Base-by-base conservation (phyloP, 2,113 vertebrate genomes). In the Salvator merianae region DNA sequence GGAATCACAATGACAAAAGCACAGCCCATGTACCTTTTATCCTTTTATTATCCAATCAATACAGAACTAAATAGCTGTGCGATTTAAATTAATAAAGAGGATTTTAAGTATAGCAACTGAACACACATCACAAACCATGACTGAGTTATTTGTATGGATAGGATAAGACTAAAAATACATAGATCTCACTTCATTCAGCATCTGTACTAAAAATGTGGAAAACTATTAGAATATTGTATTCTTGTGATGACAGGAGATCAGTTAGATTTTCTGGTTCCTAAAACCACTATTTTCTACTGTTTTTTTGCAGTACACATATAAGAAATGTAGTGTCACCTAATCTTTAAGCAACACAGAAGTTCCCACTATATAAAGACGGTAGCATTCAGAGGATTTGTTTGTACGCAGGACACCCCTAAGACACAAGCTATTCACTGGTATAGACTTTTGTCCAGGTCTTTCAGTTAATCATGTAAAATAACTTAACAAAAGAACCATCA, bases 371-470 rank as follows among this genome's bases (percentile, higher is more conserved):
- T 87, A 80, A 55, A 32, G 82, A 89, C 89, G 4, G 28, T 22
- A 86, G 77, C 32, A 83, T 78, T 81, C 75, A 89, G 71, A 40
- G 82, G 88, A 87, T 84, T 55, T 83, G 90, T 32, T 20, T 90
- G 77, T 76, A 88, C 85, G 63, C 53, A 81, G 82, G 34, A 1
- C 86, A 43, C 0, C 0, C 20, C 38, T 85, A 88, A 83, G 80
- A 86, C 72, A 89, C 81, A 76, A 65, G 34, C 84, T 68, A 76
- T 14, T 81, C 76, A 75, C 1, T 10, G 83, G 79, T 36, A 71
- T 32, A 63, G 43, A 38, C 2, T 26, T 24, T 84, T 84, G n/a
- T 2, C 76, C 55, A 86, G 53, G 83, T 71, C 82, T 80, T 90
- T 80, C 26, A 83, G 62, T 34, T 22, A 20, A 36, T 85, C 82